Percentiles rank a stretch among this genome's conserved stretches.
phyloP scores from a whole-genome alignment of 2,888 invertebrate species.

The Resseliella maxima region DNA sequence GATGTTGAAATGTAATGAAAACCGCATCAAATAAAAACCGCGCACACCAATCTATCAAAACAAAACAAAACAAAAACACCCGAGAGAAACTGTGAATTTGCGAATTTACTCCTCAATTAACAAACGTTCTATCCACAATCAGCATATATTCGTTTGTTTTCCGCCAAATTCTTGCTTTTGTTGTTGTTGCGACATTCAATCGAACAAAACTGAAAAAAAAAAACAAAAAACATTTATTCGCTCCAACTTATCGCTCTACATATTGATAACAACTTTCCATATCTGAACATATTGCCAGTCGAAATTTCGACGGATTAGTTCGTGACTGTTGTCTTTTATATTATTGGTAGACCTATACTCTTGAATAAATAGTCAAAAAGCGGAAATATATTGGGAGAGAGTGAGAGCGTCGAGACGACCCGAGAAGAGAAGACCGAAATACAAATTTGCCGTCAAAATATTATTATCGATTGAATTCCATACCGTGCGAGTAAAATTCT shows the following conservation, averaged over 20 bases:
- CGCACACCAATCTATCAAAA: no score
- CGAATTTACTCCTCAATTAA: no score
- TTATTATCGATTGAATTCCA: background rate
- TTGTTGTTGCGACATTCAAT: no score
- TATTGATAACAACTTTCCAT: slow-evolving; percentile 23
- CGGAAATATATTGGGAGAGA: background rate
- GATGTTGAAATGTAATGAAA: background rate
- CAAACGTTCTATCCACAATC: no score
- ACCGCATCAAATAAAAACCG: background rate
- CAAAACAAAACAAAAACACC: no score
- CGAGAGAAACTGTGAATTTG: no score
- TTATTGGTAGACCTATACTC: no score
- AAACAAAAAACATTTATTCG: background rate
- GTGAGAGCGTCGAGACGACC: background rate
- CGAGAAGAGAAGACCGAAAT: background rate
- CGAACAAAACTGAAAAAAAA: background rate
- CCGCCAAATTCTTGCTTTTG: no score
- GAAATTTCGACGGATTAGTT: background rate
- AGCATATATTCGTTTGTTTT: no score
- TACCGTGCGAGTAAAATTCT: background rate
- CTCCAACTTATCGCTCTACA: background rate
- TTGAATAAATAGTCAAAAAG: background rate
- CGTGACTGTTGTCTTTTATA: background rate
- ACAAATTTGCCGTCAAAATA: slow-evolving; percentile 46
- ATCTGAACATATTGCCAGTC: background rate